A percentile compares a stretch with the other conserved stretches of the same genome.
phyloP scores from a whole-genome alignment of 2,797 vertebrate species.

The Chiloscyllium punctatum region DNA sequence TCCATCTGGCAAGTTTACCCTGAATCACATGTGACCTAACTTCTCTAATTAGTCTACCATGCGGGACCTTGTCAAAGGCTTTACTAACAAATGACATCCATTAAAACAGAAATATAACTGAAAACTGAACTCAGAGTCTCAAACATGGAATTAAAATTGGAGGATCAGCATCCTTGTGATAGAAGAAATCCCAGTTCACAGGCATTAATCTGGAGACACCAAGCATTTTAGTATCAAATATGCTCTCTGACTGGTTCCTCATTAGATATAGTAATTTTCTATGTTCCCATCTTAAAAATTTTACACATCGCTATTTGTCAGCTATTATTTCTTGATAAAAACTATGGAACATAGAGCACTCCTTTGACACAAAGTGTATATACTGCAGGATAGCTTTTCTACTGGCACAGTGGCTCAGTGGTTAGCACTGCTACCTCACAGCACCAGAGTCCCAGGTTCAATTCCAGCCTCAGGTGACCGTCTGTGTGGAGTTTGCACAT shows the following conservation, averaged over 20 bases:
- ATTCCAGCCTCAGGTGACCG: too few relatives aligned
- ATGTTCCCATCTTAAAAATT: not conserved
- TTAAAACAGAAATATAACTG: not conserved
- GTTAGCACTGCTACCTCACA: too few relatives aligned
- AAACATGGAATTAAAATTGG: not conserved
- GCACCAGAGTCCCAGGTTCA: too few relatives aligned
- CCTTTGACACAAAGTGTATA: not conserved
- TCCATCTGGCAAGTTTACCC: too few relatives aligned
- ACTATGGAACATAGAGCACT: not conserved
- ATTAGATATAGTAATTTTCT: not conserved
- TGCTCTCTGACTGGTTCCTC: not conserved
- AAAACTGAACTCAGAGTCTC: not conserved
- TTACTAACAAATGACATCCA: too few relatives aligned
- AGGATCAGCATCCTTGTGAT: not conserved
- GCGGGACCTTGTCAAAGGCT: too few relatives aligned
- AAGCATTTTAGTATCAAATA: not conserved
- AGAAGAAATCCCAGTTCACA: not conserved
- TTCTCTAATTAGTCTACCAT: too few relatives aligned
- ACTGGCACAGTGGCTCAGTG: not conserved
- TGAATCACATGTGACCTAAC: too few relatives aligned
- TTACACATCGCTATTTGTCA: not conserved
- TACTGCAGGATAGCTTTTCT: not conserved
- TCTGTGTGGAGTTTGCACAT: too few relatives aligned
- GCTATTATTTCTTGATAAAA: not conserved
- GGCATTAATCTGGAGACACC: not conserved